phyloP scores from a whole-genome alignment of 2,797 vertebrate genomes.

The Sibirionetta formosa region DNA sequence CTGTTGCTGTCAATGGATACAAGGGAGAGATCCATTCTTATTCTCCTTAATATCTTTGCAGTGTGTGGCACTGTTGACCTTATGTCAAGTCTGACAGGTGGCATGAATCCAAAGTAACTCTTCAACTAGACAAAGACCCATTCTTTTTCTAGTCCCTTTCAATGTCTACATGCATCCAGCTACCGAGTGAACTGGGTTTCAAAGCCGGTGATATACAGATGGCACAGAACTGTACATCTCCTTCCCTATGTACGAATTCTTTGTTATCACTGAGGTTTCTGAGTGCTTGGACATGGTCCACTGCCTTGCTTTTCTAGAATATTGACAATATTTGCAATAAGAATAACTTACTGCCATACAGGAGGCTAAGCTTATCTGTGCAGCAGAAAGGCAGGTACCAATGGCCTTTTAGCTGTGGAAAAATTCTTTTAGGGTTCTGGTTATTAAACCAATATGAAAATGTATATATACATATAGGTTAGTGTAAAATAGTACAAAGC shows the following conservation, averaged over 20 bases:
- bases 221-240: conserved; percentile 33
- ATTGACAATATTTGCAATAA: conserved; percentile 26
- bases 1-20: conserved; percentile 68
- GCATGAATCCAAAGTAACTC: conserved; percentile 74
- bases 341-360: conserved; percentile 2
- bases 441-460: not conserved
- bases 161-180: conserved; percentile 45
- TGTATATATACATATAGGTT: not conserved
- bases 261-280: conserved; percentile 44
- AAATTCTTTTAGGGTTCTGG: not conserved
- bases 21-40: conserved; percentile 69
- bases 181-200: conserved; percentile 51
- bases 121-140: conserved; percentile 68
- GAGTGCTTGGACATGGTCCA: conserved; percentile 17
- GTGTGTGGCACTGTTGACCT: conserved; percentile 68
- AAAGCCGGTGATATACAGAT: conserved; percentile 55
- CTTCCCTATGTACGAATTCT: conserved; percentile 17
- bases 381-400: conserved; percentile 20
- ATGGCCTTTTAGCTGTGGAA: not conserved
- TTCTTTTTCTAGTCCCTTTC: conserved; percentile 68
- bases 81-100: conserved; percentile 76
- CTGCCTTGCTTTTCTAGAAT: conserved; percentile 47
- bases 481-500: not conserved
- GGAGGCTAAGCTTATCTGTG: not conserved
- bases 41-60: conserved; percentile 70